phyloP scores from a whole-genome alignment of 2,888 invertebrate genomes.

The Steinernema carpocapsae region DNA sequence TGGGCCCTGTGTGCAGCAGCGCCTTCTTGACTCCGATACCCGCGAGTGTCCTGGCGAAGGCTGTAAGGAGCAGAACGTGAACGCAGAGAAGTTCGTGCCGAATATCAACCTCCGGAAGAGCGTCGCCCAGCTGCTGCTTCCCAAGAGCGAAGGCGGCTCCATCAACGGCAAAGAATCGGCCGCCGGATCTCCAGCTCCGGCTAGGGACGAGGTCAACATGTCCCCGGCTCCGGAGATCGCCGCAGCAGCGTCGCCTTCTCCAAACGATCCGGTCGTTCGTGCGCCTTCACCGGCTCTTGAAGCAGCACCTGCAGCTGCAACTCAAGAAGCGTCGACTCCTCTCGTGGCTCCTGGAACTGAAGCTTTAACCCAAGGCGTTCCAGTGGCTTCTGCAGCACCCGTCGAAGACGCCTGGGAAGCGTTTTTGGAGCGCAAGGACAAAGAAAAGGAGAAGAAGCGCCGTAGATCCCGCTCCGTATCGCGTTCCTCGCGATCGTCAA shows the following conservation, averaged over 20 bases:
- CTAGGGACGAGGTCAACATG: not conserved
- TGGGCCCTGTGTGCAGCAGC: slow-evolving; percentile 82
- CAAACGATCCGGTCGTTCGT: not conserved
- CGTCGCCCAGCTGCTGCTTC: slow-evolving; percentile 10
- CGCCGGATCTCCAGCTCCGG: not conserved
- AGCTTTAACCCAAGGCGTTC: not conserved
- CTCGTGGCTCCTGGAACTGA: not conserved
- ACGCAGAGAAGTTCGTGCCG: slow-evolving; percentile 40
- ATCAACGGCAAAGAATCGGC: not conserved
- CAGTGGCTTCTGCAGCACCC: not conserved
- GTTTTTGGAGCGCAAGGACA: slow-evolving; percentile 4
- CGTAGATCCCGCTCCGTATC: not conserved
- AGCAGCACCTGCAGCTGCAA: not conserved
- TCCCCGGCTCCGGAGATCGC: not conserved
- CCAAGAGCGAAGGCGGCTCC: slow-evolving; percentile 13
- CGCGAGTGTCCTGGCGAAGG: slow-evolving; percentile 52
- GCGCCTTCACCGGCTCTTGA: not conserved
- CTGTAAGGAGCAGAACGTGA: slow-evolving; percentile 38
- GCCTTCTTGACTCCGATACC: slow-evolving; percentile 54
- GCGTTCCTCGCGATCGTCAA: not conserved
- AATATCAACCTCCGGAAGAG: slow-evolving; percentile 36
- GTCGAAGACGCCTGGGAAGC: slow-evolving; percentile 17
- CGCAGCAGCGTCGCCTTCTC: not conserved
- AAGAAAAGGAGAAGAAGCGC: not conserved
- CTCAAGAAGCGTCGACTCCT: not conserved